Conservation (phyloP, 2,113 vertebrate species). For the Proteles cristata region DNA sequence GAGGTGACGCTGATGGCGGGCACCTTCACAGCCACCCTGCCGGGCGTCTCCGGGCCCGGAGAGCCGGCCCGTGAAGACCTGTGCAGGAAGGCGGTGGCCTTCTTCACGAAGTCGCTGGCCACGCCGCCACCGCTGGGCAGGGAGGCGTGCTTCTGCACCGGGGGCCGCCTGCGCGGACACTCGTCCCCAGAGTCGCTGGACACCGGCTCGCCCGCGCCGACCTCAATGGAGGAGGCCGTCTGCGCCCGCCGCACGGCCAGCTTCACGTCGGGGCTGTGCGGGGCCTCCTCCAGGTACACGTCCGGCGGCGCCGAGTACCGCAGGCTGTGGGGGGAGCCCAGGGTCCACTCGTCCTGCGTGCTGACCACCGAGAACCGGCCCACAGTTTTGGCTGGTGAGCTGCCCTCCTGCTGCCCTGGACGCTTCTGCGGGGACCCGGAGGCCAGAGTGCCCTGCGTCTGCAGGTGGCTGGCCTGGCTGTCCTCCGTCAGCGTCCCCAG, state of each 20-base stretch:
- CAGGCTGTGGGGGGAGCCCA: conserved; percentile 88
- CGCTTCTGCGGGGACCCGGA: conserved; percentile 60
- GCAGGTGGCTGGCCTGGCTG: conserved; percentile 58
- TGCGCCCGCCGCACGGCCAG: conserved; percentile 87
- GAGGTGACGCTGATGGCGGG: conserved; percentile 90
- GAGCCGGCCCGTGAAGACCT: conserved; percentile 91
- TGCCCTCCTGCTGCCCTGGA: conserved; percentile 70
- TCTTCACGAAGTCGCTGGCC: conserved; percentile 94
- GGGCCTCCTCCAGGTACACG: conserved; percentile 93
- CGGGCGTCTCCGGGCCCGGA: conserved; percentile 90
- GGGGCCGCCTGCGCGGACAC: conserved; percentile 84
- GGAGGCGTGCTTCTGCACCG: conserved; percentile 82
- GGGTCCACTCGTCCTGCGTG: conserved; percentile 92
- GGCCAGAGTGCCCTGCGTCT: conserved; percentile 47
- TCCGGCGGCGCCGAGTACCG: conserved; percentile 96
- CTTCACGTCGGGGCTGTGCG: conserved; percentile 87
- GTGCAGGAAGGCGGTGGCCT: conserved; percentile 92
- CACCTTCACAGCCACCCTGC: conserved; percentile 85
- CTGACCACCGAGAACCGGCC: conserved; percentile 96
- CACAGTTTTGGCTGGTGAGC: conserved; percentile 90
- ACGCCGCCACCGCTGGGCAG: conserved; percentile 85
- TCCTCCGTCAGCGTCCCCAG: conserved; percentile 12
- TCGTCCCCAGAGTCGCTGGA: conserved; percentile 97
- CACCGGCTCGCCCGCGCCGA: conserved; percentile 84
- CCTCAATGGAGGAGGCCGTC: conserved; percentile 89